A percentile compares a stretch with the other conserved stretches of the same genome.
Evolutionary conservation across 2,797 vertebrate species (phyloP).

Genomic region (Danio choprae): DNA sequence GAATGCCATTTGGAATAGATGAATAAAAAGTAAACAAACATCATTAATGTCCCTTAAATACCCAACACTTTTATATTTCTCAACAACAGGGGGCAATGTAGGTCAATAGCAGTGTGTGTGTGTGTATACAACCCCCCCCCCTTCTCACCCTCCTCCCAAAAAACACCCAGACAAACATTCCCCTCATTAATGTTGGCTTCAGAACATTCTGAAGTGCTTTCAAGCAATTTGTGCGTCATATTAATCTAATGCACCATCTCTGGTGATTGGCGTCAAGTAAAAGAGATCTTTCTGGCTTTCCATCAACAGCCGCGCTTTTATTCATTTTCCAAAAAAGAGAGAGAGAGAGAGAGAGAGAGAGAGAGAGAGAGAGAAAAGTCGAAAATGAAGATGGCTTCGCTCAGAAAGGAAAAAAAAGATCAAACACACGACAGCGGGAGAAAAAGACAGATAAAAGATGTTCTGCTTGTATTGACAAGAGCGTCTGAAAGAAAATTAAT

Average conservation of each 20-base stretch:
- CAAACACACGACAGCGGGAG: conserved; percentile 53
- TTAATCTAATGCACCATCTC: conserved; percentile 61
- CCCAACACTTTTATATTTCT: conserved; percentile 1
- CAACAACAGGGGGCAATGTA: conserved; percentile 82
- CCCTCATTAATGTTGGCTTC: conserved; percentile 71
- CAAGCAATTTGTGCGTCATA: conserved; percentile 62
- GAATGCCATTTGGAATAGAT: not conserved
- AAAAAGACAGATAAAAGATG: conserved; percentile 60
- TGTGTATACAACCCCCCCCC: too few relatives aligned
- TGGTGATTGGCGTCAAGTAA: conserved; percentile 54
- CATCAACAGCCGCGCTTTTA: conserved; percentile 53
- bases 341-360: conserved; percentile 7
- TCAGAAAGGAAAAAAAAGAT: conserved; percentile 51
- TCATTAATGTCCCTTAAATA: not conserved
- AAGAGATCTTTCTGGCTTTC: conserved; percentile 58
- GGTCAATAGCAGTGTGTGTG: conserved; percentile 71
- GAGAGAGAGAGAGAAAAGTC: not conserved
- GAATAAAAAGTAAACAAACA: not conserved
- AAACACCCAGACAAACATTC: conserved; percentile 60
- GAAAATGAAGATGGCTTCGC: conserved; percentile 64
- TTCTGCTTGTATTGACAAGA: conserved; percentile 68
- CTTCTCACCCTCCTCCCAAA: conserved; percentile 59
- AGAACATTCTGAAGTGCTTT: conserved; percentile 70
- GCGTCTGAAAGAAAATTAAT: conserved; percentile 69
- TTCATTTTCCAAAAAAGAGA: conserved; percentile 44